Conservation (phyloP, 2,113 vertebrate species). For the Odontesthes bonariensis region DNA sequence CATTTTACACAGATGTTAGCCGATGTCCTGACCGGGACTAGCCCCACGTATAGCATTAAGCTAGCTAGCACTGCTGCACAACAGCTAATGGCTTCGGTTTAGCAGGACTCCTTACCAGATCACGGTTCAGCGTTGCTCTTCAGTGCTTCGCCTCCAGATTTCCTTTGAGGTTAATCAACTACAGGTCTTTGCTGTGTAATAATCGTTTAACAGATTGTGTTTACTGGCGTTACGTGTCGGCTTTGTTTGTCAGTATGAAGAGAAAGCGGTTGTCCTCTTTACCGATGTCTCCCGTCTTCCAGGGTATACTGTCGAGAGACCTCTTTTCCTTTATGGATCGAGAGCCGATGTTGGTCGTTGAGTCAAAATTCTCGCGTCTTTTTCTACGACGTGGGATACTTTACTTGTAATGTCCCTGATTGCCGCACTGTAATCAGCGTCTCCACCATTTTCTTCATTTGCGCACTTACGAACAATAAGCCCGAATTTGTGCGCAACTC, state of each 20-base stretch:
- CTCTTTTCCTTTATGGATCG: background rate
- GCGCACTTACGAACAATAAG: conserved; percentile 74
- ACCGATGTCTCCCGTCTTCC: conserved; percentile 32
- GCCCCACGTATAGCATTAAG: conserved; percentile 15
- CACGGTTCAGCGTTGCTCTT: conserved; percentile 8
- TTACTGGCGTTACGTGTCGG: background rate
- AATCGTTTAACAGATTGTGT: background rate
- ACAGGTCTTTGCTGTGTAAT: background rate
- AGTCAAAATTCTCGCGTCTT: background rate
- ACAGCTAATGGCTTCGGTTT: conserved; percentile 39
- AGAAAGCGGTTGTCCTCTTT: conserved; percentile 18
- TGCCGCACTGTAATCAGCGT: background rate
- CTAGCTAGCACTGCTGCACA: conserved; percentile 39
- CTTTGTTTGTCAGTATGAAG: conserved; percentile 5
- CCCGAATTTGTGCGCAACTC: conserved; percentile 45
- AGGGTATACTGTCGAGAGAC: background rate
- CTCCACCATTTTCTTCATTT: conserved; percentile 38
- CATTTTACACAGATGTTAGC: background rate
- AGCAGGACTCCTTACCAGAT: conserved; percentile 50
- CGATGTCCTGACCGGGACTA: background rate
- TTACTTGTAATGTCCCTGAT: background rate
- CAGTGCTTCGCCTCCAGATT: background rate
- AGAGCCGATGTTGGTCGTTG: background rate
- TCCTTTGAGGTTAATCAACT: conserved; percentile 1
- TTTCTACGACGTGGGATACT: too few relatives aligned